Evolutionary conservation across 1,140 invertebrate species (phyloP), one percentile per base, ranked within the genome.

Genomic region (Drosophila sproati): DNA sequence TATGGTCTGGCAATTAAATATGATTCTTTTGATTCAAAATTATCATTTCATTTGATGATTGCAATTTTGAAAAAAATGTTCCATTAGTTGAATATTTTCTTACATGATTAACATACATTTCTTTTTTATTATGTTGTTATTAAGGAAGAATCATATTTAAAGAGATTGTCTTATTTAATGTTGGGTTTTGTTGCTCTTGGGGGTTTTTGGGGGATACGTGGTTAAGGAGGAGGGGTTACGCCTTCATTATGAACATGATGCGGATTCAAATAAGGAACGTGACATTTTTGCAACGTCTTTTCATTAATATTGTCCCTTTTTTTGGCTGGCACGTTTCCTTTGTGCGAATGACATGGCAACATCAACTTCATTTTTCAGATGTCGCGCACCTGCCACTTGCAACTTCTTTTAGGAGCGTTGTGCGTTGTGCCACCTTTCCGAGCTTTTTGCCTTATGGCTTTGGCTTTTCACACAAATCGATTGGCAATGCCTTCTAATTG

Each of bases 401-500:
- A 73, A 69, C 66, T 79, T 86, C 64, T 72, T 72, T 60, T 62
- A 70, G 69, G 39, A 43, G 45, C 62, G 80, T 69, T 20, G 20
- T 20, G 20, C 20, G 20, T 20, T 20, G 20, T 20, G 37, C 77
- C 83, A 83, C 83, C 85, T 89, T 89, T 78, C 20, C 83, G 80
- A 85, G 80, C 61, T 69, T 69, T 80, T 82, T 76, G 67, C 72
- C 73, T 77, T 80, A 82, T 76, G 67, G 73, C 73, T 77, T 80
- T 73, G 77, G 81, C 85, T 88, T 87, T 87, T 87, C 82, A 87
- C 85, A 87, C 83, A 89, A 89, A 88, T 88, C 83, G 83, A 88
- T 88, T 88, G 83, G 83, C 83, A 88, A 88, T 89, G 83, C 83
- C 83, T 88, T 82, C 85, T 88, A 88, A 88, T 88, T 88, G 83